Evolutionary conservation across 2,113 vertebrate genomes (phyloP).

Genomic region (Odontesthes bonariensis): DNA sequence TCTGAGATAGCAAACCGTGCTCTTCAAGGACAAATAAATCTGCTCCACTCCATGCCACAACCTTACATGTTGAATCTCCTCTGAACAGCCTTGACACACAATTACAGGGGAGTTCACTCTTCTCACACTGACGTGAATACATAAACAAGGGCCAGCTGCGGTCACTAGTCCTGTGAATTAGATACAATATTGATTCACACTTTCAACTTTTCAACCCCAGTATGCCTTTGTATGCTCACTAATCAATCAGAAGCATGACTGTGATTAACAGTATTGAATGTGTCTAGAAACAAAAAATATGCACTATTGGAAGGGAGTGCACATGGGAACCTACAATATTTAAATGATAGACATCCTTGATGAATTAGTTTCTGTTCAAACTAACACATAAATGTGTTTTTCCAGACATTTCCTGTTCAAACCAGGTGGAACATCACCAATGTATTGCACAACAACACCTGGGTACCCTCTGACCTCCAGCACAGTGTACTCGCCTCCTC

Average conservation of each 20-base stretch:
- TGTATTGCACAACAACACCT: conserved; percentile 96
- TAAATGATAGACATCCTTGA: conserved; percentile 10
- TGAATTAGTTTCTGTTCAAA: neutral
- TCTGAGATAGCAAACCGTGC: conserved; percentile 57
- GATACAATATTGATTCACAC: conserved; percentile 76
- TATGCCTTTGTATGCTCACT: conserved; percentile 39
- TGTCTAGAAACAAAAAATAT: conserved; percentile 37
- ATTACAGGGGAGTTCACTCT: conserved; percentile 60
- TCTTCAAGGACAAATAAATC: conserved; percentile 71
- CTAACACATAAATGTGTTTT: conserved; percentile 24
- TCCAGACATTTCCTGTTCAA: conserved; percentile 99
- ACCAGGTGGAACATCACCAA: conserved; percentile 96
- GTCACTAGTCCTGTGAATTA: conserved; percentile 72
- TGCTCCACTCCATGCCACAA: conserved; percentile 23
- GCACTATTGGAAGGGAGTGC: conserved; percentile 50
- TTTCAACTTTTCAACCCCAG: conserved; percentile 52
- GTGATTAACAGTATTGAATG: conserved; percentile 58
- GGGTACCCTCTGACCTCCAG: conserved; percentile 98
- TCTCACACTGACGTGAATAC: conserved; percentile 61
- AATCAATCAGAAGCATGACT: conserved; percentile 48
- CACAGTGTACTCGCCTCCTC: conserved; percentile 98
- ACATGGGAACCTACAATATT: conserved; percentile 12
- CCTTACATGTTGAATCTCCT: conserved; percentile 23
- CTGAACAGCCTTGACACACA: conserved; percentile 58
- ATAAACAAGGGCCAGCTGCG: conserved; percentile 70